These are phyloP conservation scores for Calephelis nemesis DNA, from an alignment of 1,140 invertebrate genomes.

Conservation along the genomic window DNA sequence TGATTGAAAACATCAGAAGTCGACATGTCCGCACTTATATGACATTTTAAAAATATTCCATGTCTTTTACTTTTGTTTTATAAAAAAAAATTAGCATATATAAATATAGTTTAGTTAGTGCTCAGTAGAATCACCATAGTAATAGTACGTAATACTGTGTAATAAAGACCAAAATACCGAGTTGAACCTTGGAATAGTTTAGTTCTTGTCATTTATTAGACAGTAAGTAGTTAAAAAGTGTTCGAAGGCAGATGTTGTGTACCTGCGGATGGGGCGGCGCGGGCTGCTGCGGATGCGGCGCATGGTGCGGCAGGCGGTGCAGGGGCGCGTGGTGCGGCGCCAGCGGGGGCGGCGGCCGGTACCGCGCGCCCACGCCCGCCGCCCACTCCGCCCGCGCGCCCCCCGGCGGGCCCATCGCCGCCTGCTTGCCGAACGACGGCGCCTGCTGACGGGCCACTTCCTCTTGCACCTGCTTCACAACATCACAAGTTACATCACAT, in stretches of 20 bases:
- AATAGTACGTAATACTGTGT: no score
- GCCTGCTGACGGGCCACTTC: conserved; percentile 91
- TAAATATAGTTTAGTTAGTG: no score
- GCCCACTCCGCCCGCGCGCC: conserved; percentile 51
- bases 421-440: conserved; percentile 84
- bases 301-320: conserved; percentile 61
- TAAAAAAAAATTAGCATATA: no score
- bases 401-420: conserved; percentile 65
- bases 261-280: conserved; percentile 50
- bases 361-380: conserved; percentile 61
- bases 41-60: no score
- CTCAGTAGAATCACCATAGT: no score
- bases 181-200: no score
- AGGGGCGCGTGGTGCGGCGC: conserved; percentile 43
- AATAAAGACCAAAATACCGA: no score
- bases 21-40: no score
- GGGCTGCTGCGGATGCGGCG: conserved; percentile 61
- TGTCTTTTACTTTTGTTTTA: no score
- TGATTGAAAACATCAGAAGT: no score
- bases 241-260: not conserved
- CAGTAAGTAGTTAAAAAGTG: no score
- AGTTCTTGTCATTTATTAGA: no score
- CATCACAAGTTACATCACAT: not conserved
- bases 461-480: conserved; percentile 87
- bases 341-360: conserved; percentile 50